These are phyloP conservation scores for Sebastes alutus DNA, from an alignment of 2,797 vertebrate genomes.

Conservation along the genomic window DNA sequence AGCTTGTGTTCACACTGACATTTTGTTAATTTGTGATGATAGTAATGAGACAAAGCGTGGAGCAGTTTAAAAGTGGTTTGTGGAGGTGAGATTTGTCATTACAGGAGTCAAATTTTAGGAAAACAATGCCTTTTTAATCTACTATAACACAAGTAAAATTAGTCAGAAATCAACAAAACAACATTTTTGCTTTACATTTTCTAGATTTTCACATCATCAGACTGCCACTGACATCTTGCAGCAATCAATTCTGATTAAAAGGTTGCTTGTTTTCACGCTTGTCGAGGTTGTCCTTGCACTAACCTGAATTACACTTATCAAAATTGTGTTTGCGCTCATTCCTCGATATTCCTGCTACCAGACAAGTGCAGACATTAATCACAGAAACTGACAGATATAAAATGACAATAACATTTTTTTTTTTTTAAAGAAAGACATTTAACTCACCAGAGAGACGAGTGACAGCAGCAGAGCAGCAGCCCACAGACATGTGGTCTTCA, in stretches of 20 bases:
- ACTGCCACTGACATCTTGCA: neutral
- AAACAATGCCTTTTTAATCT: neutral
- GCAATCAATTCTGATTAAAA: neutral
- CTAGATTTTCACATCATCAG: neutral
- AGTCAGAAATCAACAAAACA: neutral
- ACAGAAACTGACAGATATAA: neutral
- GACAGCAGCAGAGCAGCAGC: slow-evolving; percentile 87
- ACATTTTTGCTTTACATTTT: neutral
- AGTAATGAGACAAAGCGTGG: neutral
- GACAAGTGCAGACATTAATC: neutral
- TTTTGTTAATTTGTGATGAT: neutral
- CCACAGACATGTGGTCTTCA: slow-evolving; percentile 89
- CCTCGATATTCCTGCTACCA: neutral
- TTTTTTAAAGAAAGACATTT: slow-evolving; percentile 11
- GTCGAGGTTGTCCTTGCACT: neutral
- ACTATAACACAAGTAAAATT: neutral
- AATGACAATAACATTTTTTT: neutral
- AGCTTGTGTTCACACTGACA: slow-evolving; percentile 10
- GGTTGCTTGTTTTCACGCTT: neutral
- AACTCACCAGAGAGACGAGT: slow-evolving; percentile 90
- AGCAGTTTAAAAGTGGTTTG: neutral
- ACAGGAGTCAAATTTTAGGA: neutral
- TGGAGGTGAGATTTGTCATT: neutral
- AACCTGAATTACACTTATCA: neutral
- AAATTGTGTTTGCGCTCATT: neutral